Conservation (phyloP, 2,797 vertebrate genomes). For the Borostomias antarcticus region DNA sequence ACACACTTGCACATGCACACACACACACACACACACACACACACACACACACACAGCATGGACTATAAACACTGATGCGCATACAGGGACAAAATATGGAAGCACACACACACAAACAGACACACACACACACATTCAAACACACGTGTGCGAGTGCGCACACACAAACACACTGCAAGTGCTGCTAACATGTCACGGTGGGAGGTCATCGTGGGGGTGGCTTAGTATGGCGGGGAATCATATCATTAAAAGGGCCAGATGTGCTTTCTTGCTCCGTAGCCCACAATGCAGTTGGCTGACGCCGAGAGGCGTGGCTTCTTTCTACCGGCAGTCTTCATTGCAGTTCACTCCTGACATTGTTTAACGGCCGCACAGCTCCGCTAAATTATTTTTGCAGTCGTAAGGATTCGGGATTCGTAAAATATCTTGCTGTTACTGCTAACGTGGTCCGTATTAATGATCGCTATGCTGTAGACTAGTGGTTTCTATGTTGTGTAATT, state of each 20-base stretch:
- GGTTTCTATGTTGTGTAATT: constrained; percentile 65
- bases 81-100: no score
- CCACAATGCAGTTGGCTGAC: constrained; percentile 61
- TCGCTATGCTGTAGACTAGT: no score
- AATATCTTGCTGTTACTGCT: no score
- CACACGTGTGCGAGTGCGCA: no score
- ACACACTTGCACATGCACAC: constrained; percentile 52
- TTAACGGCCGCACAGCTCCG: no score
- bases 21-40: constrained; percentile 48
- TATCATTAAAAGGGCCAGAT: constrained; percentile 78
- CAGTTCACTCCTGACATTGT: no score
- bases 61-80: no score
- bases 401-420: no score
- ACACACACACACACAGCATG: no score
- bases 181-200: constrained; percentile 71
- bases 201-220: constrained; percentile 75
- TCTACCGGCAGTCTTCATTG: no score
- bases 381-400: no score
- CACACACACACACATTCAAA: constrained; percentile 38
- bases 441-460: no score
- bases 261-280: constrained; percentile 73
- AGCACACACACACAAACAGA: constrained; percentile 45
- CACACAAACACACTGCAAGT: constrained; percentile 66
- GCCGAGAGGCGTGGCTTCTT: constrained; percentile 69
- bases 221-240: constrained; percentile 76